Conservation (phyloP, 1,140 invertebrate species). For the Ditylenchus dipsaci region DNA sequence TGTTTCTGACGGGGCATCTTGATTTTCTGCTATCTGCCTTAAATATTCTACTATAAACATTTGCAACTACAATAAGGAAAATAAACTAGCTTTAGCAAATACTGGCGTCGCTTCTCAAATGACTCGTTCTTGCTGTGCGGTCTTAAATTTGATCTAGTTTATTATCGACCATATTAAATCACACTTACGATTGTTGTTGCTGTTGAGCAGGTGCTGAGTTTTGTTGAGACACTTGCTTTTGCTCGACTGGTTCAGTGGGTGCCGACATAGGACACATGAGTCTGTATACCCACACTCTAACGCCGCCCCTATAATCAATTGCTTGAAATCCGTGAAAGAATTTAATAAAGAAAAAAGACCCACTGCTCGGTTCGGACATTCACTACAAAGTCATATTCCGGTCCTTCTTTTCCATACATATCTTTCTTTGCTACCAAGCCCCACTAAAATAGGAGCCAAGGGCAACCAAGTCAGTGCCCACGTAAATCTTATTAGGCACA, state of each 20-base stretch:
- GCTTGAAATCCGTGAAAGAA: background rate
- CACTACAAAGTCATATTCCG: slow-evolving; percentile 54
- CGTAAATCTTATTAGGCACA: slow-evolving; percentile 48
- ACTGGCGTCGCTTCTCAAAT: slow-evolving; percentile 21
- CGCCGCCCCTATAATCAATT: slow-evolving; percentile 48
- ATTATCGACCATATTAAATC: background rate
- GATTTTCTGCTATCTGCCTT: slow-evolving; percentile 8
- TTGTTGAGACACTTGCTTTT: slow-evolving; percentile 5
- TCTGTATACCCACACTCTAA: slow-evolving; percentile 56
- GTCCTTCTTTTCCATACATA: slow-evolving; percentile 42
- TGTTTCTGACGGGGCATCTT: background rate
- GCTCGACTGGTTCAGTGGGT: slow-evolving; percentile 1
- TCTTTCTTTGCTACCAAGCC: slow-evolving; percentile 46
- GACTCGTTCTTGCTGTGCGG: slow-evolving; percentile 7
- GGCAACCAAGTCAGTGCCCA: slow-evolving; percentile 55
- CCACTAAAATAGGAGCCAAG: slow-evolving; percentile 43
- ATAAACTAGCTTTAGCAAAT: slow-evolving; percentile 20
- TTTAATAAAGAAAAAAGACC: slow-evolving; percentile 2
- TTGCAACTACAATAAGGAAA: too few species aligned
- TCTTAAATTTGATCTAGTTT: slow-evolving; percentile 14
- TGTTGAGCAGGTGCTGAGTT: slow-evolving; percentile 6
- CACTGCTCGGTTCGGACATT: slow-evolving; percentile 56
- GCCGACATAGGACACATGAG: slow-evolving; percentile 44
- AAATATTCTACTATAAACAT: slow-evolving; percentile 1
- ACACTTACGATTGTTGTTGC: slow-evolving; percentile 19